Conservation (phyloP, 2,113 vertebrate species). For the Salvator merianae region DNA sequence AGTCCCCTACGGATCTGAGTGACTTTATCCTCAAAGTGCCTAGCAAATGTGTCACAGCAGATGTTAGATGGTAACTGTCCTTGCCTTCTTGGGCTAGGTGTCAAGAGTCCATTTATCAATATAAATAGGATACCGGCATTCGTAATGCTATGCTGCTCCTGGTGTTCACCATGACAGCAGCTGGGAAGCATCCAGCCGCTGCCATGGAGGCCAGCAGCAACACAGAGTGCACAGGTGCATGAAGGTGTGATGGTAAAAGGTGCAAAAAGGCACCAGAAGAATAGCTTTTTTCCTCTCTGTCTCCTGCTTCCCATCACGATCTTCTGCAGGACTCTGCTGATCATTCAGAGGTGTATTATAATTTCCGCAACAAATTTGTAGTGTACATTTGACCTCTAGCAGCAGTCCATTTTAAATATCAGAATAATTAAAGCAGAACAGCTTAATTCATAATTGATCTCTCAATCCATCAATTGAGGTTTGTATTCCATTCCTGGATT, state of each 20-base stretch:
- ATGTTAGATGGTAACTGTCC: too few relatives aligned
- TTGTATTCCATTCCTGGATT: conserved; percentile 11
- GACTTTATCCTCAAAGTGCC: too few relatives aligned
- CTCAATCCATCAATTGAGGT: conserved; percentile 11
- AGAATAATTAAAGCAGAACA: conserved; percentile 5
- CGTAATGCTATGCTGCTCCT: too few relatives aligned
- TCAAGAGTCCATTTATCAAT: too few relatives aligned
- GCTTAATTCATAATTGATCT: conserved; percentile 18
- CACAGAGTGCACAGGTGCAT: too few relatives aligned
- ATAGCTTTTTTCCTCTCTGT: not conserved
- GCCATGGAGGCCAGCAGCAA: too few relatives aligned
- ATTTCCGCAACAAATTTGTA: not conserved
- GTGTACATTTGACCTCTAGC: not conserved
- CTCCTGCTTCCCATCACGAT: not conserved
- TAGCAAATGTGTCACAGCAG: too few relatives aligned
- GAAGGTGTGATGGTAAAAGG: not conserved
- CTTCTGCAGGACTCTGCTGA: not conserved
- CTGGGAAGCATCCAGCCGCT: too few relatives aligned
- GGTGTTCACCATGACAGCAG: too few relatives aligned
- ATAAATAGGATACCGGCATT: too few relatives aligned
- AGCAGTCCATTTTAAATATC: conserved; percentile 35
- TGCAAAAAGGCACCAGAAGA: not conserved
- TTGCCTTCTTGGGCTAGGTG: too few relatives aligned
- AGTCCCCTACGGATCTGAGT: too few relatives aligned
- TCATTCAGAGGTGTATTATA: not conserved